Conservation (phyloP, 2,797 vertebrate species). For the Avahi laniger region DNA sequence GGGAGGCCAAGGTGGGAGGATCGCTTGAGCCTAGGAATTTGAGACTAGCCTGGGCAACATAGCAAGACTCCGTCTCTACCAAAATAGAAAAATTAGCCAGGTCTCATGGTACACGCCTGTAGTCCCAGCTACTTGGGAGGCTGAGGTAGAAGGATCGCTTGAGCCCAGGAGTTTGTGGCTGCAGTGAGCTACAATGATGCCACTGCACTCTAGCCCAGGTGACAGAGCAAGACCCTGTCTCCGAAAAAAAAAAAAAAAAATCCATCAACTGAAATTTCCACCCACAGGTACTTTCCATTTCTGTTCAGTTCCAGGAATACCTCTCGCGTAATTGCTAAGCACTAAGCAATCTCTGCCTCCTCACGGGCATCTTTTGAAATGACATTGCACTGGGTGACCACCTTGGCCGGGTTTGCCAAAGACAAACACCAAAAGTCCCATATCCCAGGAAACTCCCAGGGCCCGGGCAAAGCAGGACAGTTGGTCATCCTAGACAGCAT, state of each 20-base stretch:
- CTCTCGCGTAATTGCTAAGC: neutral
- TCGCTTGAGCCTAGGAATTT: neutral
- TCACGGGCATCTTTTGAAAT: neutral
- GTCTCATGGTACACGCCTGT: too few species aligned
- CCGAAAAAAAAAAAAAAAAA: neutral
- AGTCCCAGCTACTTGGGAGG: too few species aligned
- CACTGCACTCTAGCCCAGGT: too few species aligned
- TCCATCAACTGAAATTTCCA: neutral
- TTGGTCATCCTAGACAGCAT: neutral
- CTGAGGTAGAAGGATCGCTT: too few species aligned
- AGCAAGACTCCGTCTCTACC: neutral
- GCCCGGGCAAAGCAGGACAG: neutral
- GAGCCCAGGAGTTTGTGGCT: too few species aligned
- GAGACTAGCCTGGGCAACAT: neutral
- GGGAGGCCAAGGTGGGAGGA: neutral
- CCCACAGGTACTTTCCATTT: conserved; percentile 17
- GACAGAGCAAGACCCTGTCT: neutral
- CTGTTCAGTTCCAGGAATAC: neutral
- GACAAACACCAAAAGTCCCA: neutral
- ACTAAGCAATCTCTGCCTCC: neutral
- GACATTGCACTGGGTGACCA: neutral
- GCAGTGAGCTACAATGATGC: too few species aligned
- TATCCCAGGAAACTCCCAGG: neutral
- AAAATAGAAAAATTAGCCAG: too few species aligned
- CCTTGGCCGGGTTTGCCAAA: neutral